phyloP scores from a whole-genome alignment of 1,140 invertebrate genomes.

The Zophobas atratus region DNA sequence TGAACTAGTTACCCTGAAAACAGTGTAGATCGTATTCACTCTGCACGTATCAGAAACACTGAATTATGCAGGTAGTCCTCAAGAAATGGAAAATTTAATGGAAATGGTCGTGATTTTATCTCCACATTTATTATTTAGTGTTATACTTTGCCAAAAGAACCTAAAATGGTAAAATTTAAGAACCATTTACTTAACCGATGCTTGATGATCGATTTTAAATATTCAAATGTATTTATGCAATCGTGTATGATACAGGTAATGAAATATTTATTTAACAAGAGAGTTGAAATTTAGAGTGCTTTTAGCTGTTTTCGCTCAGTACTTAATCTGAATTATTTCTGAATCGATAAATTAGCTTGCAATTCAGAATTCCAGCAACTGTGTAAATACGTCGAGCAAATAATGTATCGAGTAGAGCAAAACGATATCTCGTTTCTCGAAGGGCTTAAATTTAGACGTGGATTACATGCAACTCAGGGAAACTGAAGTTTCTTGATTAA shows the following conservation, averaged over 20 bases:
- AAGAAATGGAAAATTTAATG: too few relatives aligned
- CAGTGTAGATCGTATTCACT: too few relatives aligned
- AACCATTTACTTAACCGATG: not conserved
- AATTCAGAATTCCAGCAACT: constrained; percentile 35
- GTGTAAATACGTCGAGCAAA: constrained; percentile 36
- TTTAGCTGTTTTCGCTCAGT: constrained; percentile 28
- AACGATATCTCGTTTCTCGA: constrained; percentile 38
- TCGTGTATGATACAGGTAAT: constrained; percentile 10
- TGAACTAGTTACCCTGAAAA: too few relatives aligned
- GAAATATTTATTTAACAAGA: constrained; percentile 13
- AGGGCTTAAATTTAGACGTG: constrained; percentile 40
- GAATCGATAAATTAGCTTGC: constrained; percentile 40
- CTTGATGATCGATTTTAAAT: constrained; percentile 16
- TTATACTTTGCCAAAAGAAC: too few relatives aligned
- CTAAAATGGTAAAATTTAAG: not conserved
- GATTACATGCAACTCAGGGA: constrained; percentile 30
- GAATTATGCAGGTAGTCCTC: too few relatives aligned
- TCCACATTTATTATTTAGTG: not conserved
- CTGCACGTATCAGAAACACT: too few relatives aligned
- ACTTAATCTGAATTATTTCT: constrained; percentile 36
- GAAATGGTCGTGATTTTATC: too few relatives aligned
- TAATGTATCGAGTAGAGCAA: constrained; percentile 36
- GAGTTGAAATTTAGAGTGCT: constrained; percentile 33
- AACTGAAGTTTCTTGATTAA: constrained; percentile 21
- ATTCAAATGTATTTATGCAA: constrained; percentile 6